Evolutionary conservation across 1,140 invertebrate species (phyloP).

Genomic region (Elysia chlorotica): DNA sequence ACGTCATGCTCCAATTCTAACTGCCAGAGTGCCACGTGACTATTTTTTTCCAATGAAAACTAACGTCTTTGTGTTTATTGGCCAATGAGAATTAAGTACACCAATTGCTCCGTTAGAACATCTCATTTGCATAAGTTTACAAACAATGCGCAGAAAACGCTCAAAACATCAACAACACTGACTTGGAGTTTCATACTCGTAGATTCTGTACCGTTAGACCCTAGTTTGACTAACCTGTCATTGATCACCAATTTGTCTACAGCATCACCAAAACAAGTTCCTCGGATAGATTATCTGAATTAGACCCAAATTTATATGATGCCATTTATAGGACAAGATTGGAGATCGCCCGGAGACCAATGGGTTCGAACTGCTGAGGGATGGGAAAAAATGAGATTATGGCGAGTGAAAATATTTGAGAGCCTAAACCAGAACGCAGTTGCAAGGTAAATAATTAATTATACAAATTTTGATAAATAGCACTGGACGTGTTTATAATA

Average conservation of each 20-base stretch:
- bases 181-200: no score
- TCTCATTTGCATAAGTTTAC: conserved; percentile 50
- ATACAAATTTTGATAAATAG: no score
- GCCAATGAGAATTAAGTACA: no score
- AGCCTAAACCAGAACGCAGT: conserved; percentile 57
- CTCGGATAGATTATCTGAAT: neutral
- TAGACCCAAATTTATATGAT: conserved; percentile 65
- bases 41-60: no score
- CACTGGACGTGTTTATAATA: no score
- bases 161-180: no score
- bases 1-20: no score
- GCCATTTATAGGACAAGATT: conserved; percentile 81
- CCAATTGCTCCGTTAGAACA: no score
- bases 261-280: neutral
- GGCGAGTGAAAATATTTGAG: conserved; percentile 58
- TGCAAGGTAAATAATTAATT: conserved; percentile 58
- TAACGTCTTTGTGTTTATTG: no score
- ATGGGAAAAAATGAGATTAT: conserved; percentile 57
- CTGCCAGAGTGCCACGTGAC: no score
- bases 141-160: conserved; percentile 43
- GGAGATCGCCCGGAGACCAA: conserved; percentile 90
- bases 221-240: conserved; percentile 2
- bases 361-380: conserved; percentile 98
- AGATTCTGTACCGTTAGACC: conserved; percentile 6
- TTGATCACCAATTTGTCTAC: neutral